Percentiles rank a stretch among this genome's conserved stretches.
phyloP scores from a whole-genome alignment of 92 coral and sea anemone species.

The Diadumene lineata region DNA sequence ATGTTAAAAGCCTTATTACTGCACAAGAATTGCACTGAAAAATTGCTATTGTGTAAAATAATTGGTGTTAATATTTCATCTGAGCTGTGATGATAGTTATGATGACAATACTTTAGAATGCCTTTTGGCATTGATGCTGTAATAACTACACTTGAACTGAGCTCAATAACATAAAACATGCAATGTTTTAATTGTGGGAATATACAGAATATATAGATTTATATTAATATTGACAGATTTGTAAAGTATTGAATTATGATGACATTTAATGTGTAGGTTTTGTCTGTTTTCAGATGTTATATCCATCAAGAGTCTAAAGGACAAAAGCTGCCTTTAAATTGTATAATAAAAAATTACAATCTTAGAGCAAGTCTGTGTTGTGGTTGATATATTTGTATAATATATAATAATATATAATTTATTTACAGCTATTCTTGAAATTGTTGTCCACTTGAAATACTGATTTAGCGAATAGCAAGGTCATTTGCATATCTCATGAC shows the following conservation, averaged over 20 bases:
- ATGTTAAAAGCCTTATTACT: not conserved
- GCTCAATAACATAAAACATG: conserved; percentile 53
- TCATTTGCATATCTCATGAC: too few relatives aligned
- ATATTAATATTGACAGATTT: not conserved
- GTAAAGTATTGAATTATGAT: too few relatives aligned
- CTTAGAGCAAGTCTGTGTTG: not conserved
- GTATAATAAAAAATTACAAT: conserved; percentile 46
- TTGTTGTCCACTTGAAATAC: too few relatives aligned
- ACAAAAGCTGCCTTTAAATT: conserved; percentile 37
- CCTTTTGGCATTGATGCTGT: conserved; percentile 58
- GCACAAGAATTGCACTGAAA: not conserved
- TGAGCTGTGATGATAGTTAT: conserved; percentile 74
- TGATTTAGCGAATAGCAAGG: too few relatives aligned
- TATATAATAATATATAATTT: too few relatives aligned
- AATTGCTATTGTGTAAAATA: not conserved
- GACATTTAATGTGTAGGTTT: not conserved
- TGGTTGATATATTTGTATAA: too few relatives aligned
- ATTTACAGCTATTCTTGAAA: too few relatives aligned
- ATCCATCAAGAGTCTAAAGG: conserved; percentile 86
- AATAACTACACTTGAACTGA: conserved; percentile 94
- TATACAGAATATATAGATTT: not conserved
- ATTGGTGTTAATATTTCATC: not conserved
- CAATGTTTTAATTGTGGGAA: too few relatives aligned
- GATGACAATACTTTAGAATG: conserved; percentile 27
- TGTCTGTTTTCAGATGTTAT: conserved; percentile 86